These are phyloP conservation scores for Salticus scenicus DNA, from an alignment of 2,888 invertebrate species.

Conservation along the genomic window DNA sequence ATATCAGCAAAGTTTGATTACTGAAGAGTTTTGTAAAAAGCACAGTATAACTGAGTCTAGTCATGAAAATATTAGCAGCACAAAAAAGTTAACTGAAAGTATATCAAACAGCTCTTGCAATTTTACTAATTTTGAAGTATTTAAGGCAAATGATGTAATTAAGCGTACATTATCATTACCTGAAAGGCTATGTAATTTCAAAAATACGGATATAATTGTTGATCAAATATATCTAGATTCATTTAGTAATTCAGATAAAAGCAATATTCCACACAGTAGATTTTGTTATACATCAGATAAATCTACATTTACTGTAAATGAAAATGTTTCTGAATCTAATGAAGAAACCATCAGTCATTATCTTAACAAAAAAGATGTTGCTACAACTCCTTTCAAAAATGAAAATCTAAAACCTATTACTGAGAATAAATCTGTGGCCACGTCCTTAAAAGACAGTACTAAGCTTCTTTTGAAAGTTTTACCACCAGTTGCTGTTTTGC, in stretches of 20 bases:
- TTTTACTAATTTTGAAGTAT: neutral
- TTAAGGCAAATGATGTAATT: neutral
- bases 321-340: neutral
- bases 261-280: neutral
- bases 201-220: too few relatives aligned
- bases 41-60: neutral
- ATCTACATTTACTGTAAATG: neutral
- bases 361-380: neutral
- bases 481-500: slow-evolving; percentile 37
- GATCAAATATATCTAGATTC: neutral
- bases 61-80: neutral
- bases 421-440: slow-evolving; percentile 24
- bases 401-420: neutral
- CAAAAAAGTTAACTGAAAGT: neutral
- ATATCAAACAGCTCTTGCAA: slow-evolving; percentile 10
- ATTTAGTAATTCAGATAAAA: too few relatives aligned
- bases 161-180: slow-evolving; percentile 38
- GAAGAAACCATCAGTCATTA: neutral
- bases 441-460: neutral
- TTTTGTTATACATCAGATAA: neutral
- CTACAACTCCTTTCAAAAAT: neutral
- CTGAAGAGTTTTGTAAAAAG: neutral
- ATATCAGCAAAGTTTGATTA: neutral
- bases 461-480: slow-evolving; percentile 17
- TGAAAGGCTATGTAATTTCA: neutral